Evolutionary conservation across 2,797 vertebrate species (phyloP).

Genomic region (Octomys mimax): DNA sequence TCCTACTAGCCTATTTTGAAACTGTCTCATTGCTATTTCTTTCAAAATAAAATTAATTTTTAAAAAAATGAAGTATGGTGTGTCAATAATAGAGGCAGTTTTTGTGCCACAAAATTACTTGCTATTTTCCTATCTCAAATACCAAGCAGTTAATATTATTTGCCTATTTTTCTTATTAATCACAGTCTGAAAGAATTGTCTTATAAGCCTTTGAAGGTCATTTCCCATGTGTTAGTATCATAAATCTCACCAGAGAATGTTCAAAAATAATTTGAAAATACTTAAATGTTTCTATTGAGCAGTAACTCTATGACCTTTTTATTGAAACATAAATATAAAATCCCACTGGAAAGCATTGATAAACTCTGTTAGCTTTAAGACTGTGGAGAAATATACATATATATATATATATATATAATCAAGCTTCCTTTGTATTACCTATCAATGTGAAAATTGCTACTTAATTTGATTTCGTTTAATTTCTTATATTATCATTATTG

Average conservation of each 20-base stretch:
- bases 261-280: conserved; percentile 40
- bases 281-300: conserved; percentile 35
- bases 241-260: not conserved
- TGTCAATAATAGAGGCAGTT: not conserved
- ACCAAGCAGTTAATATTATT: not conserved
- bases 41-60: no score
- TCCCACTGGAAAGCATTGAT: not conserved
- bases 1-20: no score
- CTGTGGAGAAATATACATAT: not conserved
- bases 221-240: not conserved
- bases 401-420: no score
- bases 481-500: not conserved
- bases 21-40: no score
- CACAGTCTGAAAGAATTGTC: not conserved
- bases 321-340: conserved; percentile 66
- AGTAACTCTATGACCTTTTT: not conserved
- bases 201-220: not conserved
- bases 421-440: not conserved
- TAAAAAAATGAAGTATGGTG: no score
- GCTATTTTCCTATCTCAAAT: not conserved
- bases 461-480: not conserved
- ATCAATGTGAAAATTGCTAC: not conserved
- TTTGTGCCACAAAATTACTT: not conserved
- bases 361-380: conserved; percentile 46
- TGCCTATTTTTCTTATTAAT: not conserved